Base-by-base conservation (phyloP, 2,888 invertebrate genomes). In the Sisyra nigra region DNA sequence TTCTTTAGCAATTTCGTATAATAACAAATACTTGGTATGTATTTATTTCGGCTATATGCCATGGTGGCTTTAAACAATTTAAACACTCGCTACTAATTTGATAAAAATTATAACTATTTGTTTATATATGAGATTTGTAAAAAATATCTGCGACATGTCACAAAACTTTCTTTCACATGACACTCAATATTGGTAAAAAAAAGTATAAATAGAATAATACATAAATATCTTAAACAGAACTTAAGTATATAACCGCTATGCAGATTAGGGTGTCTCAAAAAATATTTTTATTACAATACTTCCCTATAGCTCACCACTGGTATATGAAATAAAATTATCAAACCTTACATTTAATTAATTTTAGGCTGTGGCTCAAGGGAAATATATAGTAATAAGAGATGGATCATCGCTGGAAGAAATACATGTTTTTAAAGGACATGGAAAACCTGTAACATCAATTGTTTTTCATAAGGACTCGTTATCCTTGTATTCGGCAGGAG, bases 391-490 rank as follows among this genome's bases (percentile, higher is more conserved):
- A 57, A 76, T 94, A 37, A 91, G 91, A 84, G 76, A 87, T 57
- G 80, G 86, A 0, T 67, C 68, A n/a, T 76, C 75, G 41, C 65
- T 92, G 47, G 74, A 76, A 54, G 78, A 80, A 52, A 55, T 91
- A 9, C 81, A 87, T 56, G 81, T 81, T 31, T 80, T 96, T 48
- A 77, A 69, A 57, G 85, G 86, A 0, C 89, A 91, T 56, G 74
- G 81, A 53, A 78, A 74, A 49, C 56, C 65, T 15, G 72, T 89
- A 0, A 76, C 78, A 1, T 86, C 87, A 9, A 58, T 97, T 41
- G 78, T 79, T 10, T 92, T 97, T 62, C 79, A 89, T 53, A 80
- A 75, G 57, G 80, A 82, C 50, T 80, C 85, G 3, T 88, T 91
- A 62, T 81, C 84, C 42, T 66, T 97, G 46, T 96, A 82, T 57